Percentiles rank a stretch among this genome's conserved stretches.
Conservation (phyloP, 1,140 invertebrate species). For the Drosophila erecta region DNA sequence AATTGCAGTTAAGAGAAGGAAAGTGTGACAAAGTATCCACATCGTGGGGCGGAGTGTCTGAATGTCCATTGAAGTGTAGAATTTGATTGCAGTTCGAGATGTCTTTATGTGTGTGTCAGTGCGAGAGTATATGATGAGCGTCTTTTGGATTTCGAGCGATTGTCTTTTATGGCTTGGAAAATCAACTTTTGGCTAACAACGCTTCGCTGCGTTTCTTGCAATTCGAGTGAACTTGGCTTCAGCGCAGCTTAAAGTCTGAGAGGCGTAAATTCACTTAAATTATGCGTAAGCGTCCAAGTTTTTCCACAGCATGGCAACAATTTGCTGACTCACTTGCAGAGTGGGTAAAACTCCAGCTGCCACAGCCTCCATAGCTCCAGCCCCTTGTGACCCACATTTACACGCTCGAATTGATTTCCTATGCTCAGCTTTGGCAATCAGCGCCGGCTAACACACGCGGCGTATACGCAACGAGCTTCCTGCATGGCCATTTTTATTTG, state of each 20-base stretch:
- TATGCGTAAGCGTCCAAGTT: conserved; percentile 70
- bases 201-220: conserved; percentile 64
- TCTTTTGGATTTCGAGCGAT: conserved; percentile 69
- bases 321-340: conserved; percentile 68
- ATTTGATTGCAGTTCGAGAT: conserved; percentile 82
- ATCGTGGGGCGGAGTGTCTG: conserved; percentile 29
- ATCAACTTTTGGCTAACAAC: conserved; percentile 73
- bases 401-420: conserved; percentile 80
- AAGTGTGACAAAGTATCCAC: conserved; percentile 73
- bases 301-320: conserved; percentile 51
- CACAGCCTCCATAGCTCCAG: too few species aligned
- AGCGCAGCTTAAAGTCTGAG: conserved; percentile 55
- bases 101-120: conserved; percentile 71
- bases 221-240: conserved; percentile 13
- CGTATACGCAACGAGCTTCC: conserved; percentile 65
- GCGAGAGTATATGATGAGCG: conserved; percentile 53
- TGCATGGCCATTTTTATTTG: conserved; percentile 54
- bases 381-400: conserved; percentile 73
- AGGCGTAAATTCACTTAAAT: conserved; percentile 81
- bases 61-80: conserved; percentile 81
- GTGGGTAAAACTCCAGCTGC: background rate
- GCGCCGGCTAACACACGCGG: conserved; percentile 61
- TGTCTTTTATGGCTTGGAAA: conserved; percentile 83
- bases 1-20: conserved; percentile 52
- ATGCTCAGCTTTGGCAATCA: conserved; percentile 73